Conservation (phyloP, 2,888 invertebrate genomes). For the Schizaphis graminum region DNA sequence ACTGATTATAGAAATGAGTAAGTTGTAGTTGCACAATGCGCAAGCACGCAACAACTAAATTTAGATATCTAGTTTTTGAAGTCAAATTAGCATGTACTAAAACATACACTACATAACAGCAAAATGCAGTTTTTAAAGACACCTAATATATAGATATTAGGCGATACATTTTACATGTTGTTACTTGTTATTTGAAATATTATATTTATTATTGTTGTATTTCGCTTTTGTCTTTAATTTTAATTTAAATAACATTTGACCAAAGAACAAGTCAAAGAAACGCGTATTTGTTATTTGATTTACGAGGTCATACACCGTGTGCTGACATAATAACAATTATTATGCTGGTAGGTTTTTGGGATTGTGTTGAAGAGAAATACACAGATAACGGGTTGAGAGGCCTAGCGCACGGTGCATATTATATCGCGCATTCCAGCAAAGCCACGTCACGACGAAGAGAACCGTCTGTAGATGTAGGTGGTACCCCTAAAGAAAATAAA, state of each 20-base stretch:
- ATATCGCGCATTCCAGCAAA: conserved; percentile 14
- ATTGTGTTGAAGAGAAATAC: neutral
- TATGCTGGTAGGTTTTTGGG: neutral
- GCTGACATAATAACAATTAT: neutral
- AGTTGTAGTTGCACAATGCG: neutral
- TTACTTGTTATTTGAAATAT: neutral
- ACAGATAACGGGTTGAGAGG: neutral
- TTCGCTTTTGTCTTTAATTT: neutral
- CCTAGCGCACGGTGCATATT: neutral
- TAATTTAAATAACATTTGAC: neutral
- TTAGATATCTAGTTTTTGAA: neutral
- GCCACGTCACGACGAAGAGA: neutral
- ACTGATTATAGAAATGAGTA: neutral
- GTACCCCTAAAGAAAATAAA: neutral
- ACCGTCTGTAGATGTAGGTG: neutral
- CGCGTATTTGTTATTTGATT: neutral
- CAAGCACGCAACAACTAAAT: neutral
- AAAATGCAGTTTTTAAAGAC: too few species aligned
- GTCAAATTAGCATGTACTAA: neutral
- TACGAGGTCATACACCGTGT: neutral
- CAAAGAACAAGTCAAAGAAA: neutral
- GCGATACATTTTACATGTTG: neutral
- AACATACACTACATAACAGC: neutral
- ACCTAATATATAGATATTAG: neutral
- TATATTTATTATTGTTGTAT: neutral